phyloP scores from a whole-genome alignment of 2,797 vertebrate species.

The Macroramphosus scolopax region DNA sequence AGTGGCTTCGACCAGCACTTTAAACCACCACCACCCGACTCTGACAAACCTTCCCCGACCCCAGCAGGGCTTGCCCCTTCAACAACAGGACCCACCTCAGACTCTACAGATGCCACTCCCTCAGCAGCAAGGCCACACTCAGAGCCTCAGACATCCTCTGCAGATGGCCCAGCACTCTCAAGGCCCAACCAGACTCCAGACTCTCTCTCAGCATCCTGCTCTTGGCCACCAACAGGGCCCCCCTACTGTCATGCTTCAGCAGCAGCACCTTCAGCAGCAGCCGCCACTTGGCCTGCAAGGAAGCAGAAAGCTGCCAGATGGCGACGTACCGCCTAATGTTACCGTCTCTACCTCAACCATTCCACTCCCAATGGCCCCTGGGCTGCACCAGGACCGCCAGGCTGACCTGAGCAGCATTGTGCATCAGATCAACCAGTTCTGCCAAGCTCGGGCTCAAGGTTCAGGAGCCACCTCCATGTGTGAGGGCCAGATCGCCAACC shows the following conservation, averaged over 20 bases:
- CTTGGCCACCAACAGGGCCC: constrained; percentile 83
- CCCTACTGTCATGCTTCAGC: constrained; percentile 81
- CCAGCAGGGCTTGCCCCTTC: constrained; percentile 82
- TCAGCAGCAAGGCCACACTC: constrained; percentile 79
- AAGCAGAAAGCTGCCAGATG: constrained; percentile 90
- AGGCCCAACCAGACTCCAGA: constrained; percentile 65
- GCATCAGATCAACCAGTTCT: constrained; percentile 99
- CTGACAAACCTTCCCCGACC: constrained; percentile 68
- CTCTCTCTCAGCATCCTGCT: constrained; percentile 75
- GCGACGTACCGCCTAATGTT: constrained; percentile 96
- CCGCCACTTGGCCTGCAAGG: constrained; percentile 84
- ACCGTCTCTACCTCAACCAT: constrained; percentile 99
- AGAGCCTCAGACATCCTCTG: constrained; percentile 87
- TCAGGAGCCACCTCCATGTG: constrained; percentile 93
- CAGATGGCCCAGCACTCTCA: constrained; percentile 82
- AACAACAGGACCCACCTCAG: constrained; percentile 82
- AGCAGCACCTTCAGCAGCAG: constrained; percentile 87
- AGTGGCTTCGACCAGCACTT: constrained; percentile 95
- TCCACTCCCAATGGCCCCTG: constrained; percentile 95
- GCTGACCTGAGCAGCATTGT: constrained; percentile 98
- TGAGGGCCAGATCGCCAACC: constrained; percentile 99
- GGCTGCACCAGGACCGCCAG: constrained; percentile 90
- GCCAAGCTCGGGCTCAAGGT: constrained; percentile 91
- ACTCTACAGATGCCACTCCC: constrained; percentile 80
- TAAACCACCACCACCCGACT: constrained; percentile 88